Conservation (phyloP, 2,888 invertebrate species). For the Callosobruchus maculatus region DNA sequence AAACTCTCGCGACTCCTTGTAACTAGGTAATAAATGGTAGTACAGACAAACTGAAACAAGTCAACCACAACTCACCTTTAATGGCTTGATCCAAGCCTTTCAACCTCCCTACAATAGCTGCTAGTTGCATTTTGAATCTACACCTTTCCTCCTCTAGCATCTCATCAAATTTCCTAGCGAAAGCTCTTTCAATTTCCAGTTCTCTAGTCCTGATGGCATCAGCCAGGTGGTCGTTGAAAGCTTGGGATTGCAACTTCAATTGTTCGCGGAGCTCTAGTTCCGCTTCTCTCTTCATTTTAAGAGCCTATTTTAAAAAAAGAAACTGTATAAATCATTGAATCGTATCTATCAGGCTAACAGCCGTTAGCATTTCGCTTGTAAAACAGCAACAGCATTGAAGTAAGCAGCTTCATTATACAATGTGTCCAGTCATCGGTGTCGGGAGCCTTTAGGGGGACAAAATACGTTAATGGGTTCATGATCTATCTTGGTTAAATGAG, state of each 20-base stretch:
- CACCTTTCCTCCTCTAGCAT: slow-evolving; percentile 65
- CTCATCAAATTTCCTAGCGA: slow-evolving; percentile 61
- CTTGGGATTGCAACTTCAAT: slow-evolving; percentile 79
- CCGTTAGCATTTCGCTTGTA: too few species aligned
- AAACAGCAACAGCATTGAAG: too few species aligned
- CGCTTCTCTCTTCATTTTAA: slow-evolving; percentile 62
- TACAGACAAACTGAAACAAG: too few species aligned
- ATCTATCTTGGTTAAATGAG: too few species aligned
- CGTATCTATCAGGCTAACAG: too few species aligned
- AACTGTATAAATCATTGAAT: too few species aligned
- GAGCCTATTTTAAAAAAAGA: slow-evolving; percentile 48
- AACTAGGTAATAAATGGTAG: too few species aligned
- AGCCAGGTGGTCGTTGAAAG: slow-evolving; percentile 77
- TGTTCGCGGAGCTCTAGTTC: slow-evolving; percentile 73
- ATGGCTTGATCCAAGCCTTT: slow-evolving; percentile 75
- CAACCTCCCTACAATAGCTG: slow-evolving; percentile 68
- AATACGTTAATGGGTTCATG: too few species aligned
- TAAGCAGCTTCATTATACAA: too few species aligned
- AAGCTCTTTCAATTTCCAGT: slow-evolving; percentile 51
- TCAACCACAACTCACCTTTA: slow-evolving; percentile 64
- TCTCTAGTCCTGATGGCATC: slow-evolving; percentile 62
- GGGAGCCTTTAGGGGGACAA: too few species aligned
- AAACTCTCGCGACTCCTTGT: too few species aligned
- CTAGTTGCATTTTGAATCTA: slow-evolving; percentile 67
- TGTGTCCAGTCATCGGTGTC: too few species aligned